Evolutionary conservation across 1,140 invertebrate species (phyloP), one percentile per base, ranked within the genome.

Genomic region (Parapsyche elsis): DNA sequence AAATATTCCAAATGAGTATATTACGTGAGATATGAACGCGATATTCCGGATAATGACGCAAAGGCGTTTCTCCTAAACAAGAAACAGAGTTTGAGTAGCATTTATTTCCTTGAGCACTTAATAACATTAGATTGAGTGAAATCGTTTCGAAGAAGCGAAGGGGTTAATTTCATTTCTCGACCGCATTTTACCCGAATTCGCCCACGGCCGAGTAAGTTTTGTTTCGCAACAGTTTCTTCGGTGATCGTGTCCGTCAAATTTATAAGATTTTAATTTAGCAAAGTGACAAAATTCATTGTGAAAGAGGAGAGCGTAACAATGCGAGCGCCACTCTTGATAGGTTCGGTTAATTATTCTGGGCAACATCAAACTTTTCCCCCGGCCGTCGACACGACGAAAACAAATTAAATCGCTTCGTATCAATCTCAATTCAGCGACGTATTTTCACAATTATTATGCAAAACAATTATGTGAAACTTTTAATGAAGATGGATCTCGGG

Each of bases 261-360:
- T 53, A 16, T 53, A 53, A 53, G 49, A 53, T 53, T 53, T 53
- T 53, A 53, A 53, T 53, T 53, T 53, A 53, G 49, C 49, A 53
- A 53, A 53, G 49, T 53, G 49, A 53, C 49, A 53, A 53, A 53
- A 53, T 53, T 53, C 49, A 53, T 12, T 53, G 49, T 12, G 49
- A 12, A 5, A 16, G 12, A 53, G 49, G 49, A 53, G 16, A 53
- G 2, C 49, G 49, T 14, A 53, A 53, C 49, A 53, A 53, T 53
- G 49, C 49, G 49, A 53, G 10, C 49, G 49, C 45, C 45, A 7
- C 49, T 53, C 10, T 14, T 14, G 49, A 53, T 53, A 53, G 49
- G 49, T 53, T 71, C 70, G 7, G 70, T 71, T 71, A 71, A 71
- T 71, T 71, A 71, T 71, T 38, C 70, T 19, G 70, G n/a, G 38